A percentile compares a stretch with the other conserved stretches of the same genome.
Evolutionary conservation across 1,140 invertebrate genomes (phyloP).

Genomic region (Chymomyza costata): DNA sequence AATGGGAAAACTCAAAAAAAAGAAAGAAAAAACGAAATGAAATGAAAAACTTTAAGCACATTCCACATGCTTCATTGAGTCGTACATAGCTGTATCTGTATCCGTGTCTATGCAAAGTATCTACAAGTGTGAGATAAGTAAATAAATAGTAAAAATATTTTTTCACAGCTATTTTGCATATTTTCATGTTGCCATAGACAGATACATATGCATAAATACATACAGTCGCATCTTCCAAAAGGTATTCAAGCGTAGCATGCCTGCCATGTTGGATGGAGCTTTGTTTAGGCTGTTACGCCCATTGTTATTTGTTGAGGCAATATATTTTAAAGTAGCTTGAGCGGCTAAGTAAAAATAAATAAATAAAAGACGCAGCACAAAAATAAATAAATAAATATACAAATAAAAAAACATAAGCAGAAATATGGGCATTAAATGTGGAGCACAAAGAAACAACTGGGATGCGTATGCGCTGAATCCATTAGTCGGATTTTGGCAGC

Average conservation of each 20-base stretch:
- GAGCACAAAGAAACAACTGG: slow-evolving; percentile 8
- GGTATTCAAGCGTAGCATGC: too few species aligned
- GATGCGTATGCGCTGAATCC: slow-evolving; percentile 32
- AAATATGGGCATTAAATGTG: slow-evolving; percentile 1
- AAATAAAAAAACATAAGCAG: too few species aligned
- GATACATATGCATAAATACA: too few species aligned
- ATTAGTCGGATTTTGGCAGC: slow-evolving; percentile 34
- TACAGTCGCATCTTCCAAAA: slow-evolving; percentile 2
- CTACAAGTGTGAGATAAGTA: slow-evolving; percentile 47
- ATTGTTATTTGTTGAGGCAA: slow-evolving; percentile 51
- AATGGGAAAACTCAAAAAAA: too few species aligned
- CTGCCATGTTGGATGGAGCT: background rate
- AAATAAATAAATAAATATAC: too few species aligned
- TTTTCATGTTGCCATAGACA: slow-evolving; percentile 29
- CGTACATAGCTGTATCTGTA: slow-evolving; percentile 1
- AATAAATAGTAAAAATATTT: slow-evolving; percentile 71
- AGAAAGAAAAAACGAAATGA: slow-evolving; percentile 11
- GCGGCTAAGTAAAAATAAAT: slow-evolving; percentile 52
- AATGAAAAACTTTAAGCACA: slow-evolving; percentile 41
- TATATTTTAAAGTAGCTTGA: slow-evolving; percentile 55
- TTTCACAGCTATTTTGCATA: slow-evolving; percentile 63
- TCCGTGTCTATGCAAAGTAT: slow-evolving; percentile 3
- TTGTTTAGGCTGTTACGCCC: too few species aligned
- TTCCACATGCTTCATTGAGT: slow-evolving; percentile 56
- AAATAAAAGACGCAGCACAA: slow-evolving; percentile 34